Evolutionary conservation across 2,113 vertebrate species (phyloP), one percentile per base, ranked within the genome.

Genomic region (Pica pica): DNA sequence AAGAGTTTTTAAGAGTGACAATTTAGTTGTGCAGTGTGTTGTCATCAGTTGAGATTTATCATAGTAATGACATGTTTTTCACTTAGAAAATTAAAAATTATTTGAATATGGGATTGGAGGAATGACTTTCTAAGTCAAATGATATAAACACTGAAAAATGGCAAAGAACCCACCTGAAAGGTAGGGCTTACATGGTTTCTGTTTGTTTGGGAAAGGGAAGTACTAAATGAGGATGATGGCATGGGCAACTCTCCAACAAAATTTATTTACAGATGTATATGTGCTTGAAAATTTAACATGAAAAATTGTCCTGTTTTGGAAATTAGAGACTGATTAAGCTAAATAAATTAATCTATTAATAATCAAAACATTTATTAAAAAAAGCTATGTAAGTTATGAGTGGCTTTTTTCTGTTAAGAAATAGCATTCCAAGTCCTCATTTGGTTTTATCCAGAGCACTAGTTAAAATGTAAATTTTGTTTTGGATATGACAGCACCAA

Each of bases 31-130:
- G 67, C 44, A 89, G 53, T 63, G 35, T 78, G 55, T 79, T 96
- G 84, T 95, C 91, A 91, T 85, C 56, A 77, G 77, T 39, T 83
- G 87, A 97, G 61, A 97, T 97, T 93, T 95, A 95, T 97, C 84
- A 94, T 35, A 86, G 60, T 77, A 95, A 94, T 83, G 39, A 90
- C 84, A 65, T 23, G 7, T 31, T 96, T 97, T 97, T 92, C 93
- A 78, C 73, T 79, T 60, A 91, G 73, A 93, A 93, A 19, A 56
- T 88, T 91, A 82, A 93, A 94, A 94, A 93, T 82, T 95, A 91
- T 87, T 90, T 87, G 6, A 94, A 85, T 91, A 76, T 53, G 26
- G 46, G 85, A 44, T 39, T 93, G 56, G 60, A 94, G 33, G 24
- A 89, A 95, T 73, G 3, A 67, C 23, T 83, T 96, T 96, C 42